These are phyloP conservation scores for Micronycteris hirsuta DNA, from an alignment of 2,113 vertebrate species.

Conservation along the genomic window DNA sequence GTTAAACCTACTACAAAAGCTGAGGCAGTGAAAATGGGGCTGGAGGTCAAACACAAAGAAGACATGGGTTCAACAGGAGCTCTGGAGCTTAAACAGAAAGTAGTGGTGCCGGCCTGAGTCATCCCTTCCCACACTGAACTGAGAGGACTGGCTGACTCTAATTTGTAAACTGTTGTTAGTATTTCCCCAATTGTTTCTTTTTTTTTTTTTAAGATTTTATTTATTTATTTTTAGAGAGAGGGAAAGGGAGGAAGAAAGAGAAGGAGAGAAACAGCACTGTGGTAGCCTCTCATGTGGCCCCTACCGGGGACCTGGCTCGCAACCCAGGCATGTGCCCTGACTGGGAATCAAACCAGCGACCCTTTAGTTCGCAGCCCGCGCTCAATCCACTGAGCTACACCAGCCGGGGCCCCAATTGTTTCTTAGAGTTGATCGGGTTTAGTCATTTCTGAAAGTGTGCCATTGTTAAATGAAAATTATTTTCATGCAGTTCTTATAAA, in stretches of 20 bases:
- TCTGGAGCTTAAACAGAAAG: not conserved
- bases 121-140: not conserved
- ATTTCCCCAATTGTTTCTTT: not conserved
- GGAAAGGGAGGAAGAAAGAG: no score
- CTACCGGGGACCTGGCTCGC: no score
- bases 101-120: not conserved
- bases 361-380: no score
- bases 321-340: no score
- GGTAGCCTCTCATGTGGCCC: no score
- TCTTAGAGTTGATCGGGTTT: not conserved
- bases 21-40: not conserved
- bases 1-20: not conserved
- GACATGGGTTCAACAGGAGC: not conserved
- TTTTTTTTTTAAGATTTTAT: no score
- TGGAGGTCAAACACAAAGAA: not conserved
- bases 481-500: not conserved
- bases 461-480: not conserved
- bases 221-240: no score
- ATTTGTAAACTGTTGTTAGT: not conserved
- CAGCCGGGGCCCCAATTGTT: not conserved
- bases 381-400: no score
- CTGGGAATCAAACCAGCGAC: no score
- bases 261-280: no score
- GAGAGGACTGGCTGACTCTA: fast-evolving
- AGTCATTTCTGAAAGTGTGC: not conserved